Evolutionary conservation across 2,113 vertebrate species (phyloP), one percentile per base, ranked within the genome.

Genomic region (mouse (Mus musculus)): DNA sequence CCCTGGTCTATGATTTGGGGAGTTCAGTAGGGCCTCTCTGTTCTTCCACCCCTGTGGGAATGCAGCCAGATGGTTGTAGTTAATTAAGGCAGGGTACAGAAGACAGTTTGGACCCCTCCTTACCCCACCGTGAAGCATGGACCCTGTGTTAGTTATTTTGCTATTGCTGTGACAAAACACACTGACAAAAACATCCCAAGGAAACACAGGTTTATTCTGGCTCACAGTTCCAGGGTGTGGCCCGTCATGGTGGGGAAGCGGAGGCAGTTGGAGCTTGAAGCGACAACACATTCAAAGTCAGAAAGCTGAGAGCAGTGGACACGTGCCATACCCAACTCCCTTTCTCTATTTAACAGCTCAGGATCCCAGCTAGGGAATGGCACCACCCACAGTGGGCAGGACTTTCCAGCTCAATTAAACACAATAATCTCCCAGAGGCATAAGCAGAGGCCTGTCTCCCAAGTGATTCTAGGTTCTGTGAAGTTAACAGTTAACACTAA

Each of bases 101-200:
- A 28, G 84, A 56, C 20, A 5, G 9, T 12, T 14, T 52, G 65
- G 19, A 13, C 17, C 39, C 42, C 84, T n/a, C 13, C 17, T 39
- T 63, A 11, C 9, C 56, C 6, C 42, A 0, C 0, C 14, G 1
- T 2, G 30, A 89, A 75, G 22, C 46, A 2, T 0, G 56, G 39
- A 2, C 49, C 28, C 42, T 49, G 17, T 49, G 84, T 33, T 36
- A 52, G 28, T 69, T 12, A 86, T 28, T 67, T 14, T 69, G 42
- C 42, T 86, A 1, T 67, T 52, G 30, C 63, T 52, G 63, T 87
- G 61, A 69, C 17, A 86, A 46, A 67, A 67, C 3, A 33, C 17
- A 28, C 42, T 67, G 61, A 67, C 26, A 69, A 49, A 26, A 22
- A 69, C 42, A 49, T 67, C 30, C 33, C 30, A 67, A 52, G 63